Base-by-base conservation (phyloP, 2,888 invertebrate species). In the Autographa pulchrina region DNA sequence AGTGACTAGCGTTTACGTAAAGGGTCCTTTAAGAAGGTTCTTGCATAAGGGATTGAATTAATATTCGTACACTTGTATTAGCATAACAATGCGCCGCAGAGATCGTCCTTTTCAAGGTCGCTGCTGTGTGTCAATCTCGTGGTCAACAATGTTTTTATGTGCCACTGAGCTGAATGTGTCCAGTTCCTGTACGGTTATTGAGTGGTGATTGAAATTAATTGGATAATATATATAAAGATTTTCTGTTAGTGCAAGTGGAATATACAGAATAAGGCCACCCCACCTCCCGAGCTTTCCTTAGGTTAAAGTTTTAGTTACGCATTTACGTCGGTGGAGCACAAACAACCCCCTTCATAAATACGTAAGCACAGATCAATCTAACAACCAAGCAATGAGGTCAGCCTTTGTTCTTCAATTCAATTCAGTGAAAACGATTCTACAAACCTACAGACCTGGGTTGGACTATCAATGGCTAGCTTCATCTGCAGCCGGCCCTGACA, bases 401-500 rank as follows among this genome's bases (percentile, higher is more conserved):
- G 54, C 18, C 56, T 75, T 78, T 74, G 71, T 80, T 70, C 48
- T 20, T 64, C 35, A 68, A 70, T 70, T 81, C 60, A 68, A 70
- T 72, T 59, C 20, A 60, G 43, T 58, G 16, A 48, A 59, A 63
- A 62, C 7, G 38, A 68, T 63, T 43, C 32, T 32, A 62, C 65
- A 68, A 72, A 64, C 56, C 68, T 71, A 65, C 35, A 60, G 70
- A 70, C 70, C 58, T 32, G 41, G 68, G 60, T 68, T 78, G 68
- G 62, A 41, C 65, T 64, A 68, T 72, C 62, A 65, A 52, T n/a
- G 52, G 35, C 31, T 25, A n/a, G 25, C 35, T 70, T 62, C 72
- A 65, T 75, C 81, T 72, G 73, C 70, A 73, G 68, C 66, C 65
- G 35, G 62, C 61, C 62, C 71, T 85, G 85, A 81, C 84, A 85